phyloP scores from a whole-genome alignment of 2,888 invertebrate species.

The Rhabditoides inermis region DNA sequence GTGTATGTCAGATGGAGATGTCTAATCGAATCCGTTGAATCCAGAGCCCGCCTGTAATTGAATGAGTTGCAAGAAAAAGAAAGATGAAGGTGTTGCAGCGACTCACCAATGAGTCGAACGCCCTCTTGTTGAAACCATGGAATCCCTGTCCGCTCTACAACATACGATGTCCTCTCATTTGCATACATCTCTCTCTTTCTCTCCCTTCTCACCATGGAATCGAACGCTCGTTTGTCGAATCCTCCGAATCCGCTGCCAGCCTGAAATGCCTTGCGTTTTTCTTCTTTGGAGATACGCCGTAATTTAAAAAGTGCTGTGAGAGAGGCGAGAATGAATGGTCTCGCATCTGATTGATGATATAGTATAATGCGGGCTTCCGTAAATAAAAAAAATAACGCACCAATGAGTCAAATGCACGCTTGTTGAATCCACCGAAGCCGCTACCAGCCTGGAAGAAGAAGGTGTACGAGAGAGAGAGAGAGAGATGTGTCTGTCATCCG shows the following conservation, averaged over 20 bases:
- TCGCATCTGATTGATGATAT: not conserved
- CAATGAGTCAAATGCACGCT: constrained; percentile 18
- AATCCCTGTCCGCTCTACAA: not conserved
- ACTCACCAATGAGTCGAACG: constrained; percentile 14
- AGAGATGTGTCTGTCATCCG: not conserved
- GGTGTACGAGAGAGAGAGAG: no score
- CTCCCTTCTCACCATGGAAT: constrained; percentile 16
- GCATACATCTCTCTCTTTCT: not conserved
- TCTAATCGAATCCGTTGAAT: no score
- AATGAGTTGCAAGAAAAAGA: not conserved
- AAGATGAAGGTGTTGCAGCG: not conserved
- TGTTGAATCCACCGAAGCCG: constrained; percentile 19
- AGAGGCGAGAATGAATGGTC: not conserved
- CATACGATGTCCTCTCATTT: not conserved
- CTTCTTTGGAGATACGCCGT: not conserved
- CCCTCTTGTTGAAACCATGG: constrained; percentile 6
- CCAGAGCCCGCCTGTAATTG: constrained; percentile 16
- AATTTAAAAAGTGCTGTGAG: not conserved
- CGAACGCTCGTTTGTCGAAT: constrained; percentile 26
- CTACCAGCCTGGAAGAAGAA: constrained; percentile 8
- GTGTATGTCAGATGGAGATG: no score
- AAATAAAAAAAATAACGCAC: no score
- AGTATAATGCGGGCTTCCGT: no score
- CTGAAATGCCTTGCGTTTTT: not conserved
- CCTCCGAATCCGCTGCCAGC: constrained; percentile 16